Evolutionary conservation across 1,140 invertebrate species (phyloP).

Genomic region (Drosophila teissieri): DNA sequence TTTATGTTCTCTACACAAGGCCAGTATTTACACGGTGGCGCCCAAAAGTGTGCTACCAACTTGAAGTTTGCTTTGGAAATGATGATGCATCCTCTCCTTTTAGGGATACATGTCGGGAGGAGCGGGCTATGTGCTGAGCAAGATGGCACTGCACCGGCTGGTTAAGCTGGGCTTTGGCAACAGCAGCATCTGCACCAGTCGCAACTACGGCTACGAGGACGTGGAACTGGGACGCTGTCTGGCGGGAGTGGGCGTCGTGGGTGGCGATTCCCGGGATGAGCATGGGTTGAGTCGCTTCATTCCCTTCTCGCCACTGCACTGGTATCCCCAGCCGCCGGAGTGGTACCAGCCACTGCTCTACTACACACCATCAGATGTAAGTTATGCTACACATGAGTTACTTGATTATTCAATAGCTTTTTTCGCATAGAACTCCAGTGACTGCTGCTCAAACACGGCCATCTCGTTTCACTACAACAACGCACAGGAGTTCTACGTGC

Average conservation of each 20-base stretch:
- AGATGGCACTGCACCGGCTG: constrained; percentile 90
- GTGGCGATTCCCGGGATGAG: constrained; percentile 93
- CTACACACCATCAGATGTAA: constrained; percentile 86
- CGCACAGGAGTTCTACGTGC: constrained; percentile 95
- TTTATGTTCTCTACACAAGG: background rate
- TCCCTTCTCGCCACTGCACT: constrained; percentile 90
- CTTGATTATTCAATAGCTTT: background rate
- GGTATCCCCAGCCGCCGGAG: constrained; percentile 84
- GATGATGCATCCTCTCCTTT: background rate
- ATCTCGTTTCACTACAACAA: constrained; percentile 98
- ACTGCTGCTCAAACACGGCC: constrained; percentile 97
- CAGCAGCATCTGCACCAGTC: constrained; percentile 88
- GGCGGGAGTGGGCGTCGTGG: constrained; percentile 92
- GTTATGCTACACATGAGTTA: background rate
- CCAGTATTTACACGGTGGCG: too few species aligned
- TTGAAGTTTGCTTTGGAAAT: background rate
- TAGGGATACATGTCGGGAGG: constrained; percentile 97
- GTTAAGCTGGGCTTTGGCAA: constrained; percentile 89
- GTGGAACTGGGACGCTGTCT: constrained; percentile 97
- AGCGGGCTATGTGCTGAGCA: constrained; percentile 95
- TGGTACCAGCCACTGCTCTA: background rate
- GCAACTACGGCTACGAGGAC: constrained; percentile 93
- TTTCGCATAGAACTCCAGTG: constrained; percentile 85
- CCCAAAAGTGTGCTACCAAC: background rate
- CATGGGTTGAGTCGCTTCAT: constrained; percentile 95